Percentiles rank a stretch among this genome's conserved stretches.
phyloP scores from a whole-genome alignment of 1,140 invertebrate species.

The Caerostris darwini region DNA sequence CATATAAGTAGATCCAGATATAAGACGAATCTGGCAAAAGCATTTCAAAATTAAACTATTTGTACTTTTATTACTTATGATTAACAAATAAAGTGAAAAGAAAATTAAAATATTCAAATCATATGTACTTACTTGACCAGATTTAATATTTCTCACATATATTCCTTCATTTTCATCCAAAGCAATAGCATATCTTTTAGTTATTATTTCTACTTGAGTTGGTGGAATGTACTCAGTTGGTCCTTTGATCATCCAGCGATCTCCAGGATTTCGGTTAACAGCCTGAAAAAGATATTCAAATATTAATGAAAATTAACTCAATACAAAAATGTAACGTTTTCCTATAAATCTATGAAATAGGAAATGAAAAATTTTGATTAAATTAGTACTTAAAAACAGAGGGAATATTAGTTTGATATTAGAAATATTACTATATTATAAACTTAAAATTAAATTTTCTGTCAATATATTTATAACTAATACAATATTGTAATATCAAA shows the following conservation, averaged over 20 bases:
- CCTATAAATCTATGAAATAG: no score
- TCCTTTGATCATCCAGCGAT: conserved; percentile 84
- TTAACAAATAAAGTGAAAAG: neutral
- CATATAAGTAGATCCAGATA: conserved; percentile 84
- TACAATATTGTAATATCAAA: no score
- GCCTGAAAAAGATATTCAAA: conserved; percentile 42
- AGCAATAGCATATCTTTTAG: conserved; percentile 83
- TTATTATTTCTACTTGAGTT: conserved; percentile 84
- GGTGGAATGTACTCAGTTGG: conserved; percentile 84
- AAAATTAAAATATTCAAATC: neutral
- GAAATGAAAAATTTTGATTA: no score
- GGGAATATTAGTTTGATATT: no score
- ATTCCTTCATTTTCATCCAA: conserved; percentile 85
- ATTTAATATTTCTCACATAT: conserved; percentile 84
- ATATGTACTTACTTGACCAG: conserved; percentile 81
- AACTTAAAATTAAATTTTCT: no score
- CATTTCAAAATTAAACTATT: neutral
- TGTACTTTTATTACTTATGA: neutral
- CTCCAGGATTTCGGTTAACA: conserved; percentile 82
- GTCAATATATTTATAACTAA: no score
- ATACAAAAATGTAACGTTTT: no score
- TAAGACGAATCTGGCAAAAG: conserved; percentile 81
- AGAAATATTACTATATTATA: no score
- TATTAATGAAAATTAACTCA: no score
- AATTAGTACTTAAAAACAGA: neutral